Base-by-base conservation (phyloP, 1,140 invertebrate species). In the Listronotus oregonensis region DNA sequence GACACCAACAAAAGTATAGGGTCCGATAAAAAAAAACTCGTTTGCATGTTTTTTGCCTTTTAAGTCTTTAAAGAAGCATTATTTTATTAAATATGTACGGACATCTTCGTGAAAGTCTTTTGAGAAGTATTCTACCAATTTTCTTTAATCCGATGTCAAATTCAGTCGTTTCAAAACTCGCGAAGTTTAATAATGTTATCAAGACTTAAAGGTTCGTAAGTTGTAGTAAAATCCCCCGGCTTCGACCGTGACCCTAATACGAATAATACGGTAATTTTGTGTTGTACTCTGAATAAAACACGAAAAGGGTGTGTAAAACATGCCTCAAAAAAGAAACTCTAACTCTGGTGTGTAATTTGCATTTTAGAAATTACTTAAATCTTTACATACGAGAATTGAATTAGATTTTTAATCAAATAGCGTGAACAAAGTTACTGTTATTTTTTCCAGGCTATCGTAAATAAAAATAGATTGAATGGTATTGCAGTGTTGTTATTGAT, bases 281-380 rank as follows among this genome's bases (percentile, higher is more conserved):
- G 42, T 43, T 57, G 42, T 57, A 57, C 55, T 57, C 17, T 10
- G 8, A 31, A 17, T 11, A 7, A 44, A 57, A 57, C 55, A 57
- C 55, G 55, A 57, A 57, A 44, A 57, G 55, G 55, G 55, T 57
- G 55, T 57, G 55, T 57, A 44, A 27, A n/a, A 57, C 15, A 3
- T 32, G 15, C 14, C 7, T 6, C 11, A 43, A 9, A 12, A 15
- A 32, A 39, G n/a, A 27, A 27, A 31, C 44, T 31, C 18, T 27
- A 32, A 18, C 21, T 0, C 21, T 50, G 31, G 11, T 50, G 9
- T 50, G 18, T 50, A 50, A 50, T 50, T 50, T 50, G 47, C 47
- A 50, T 50, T 50, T 50, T 37, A 37, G 34, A 12, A 12, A 12
- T 37, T 37, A 37, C 34, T 37, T 12, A 37, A 37, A 37, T 37